phyloP scores from a whole-genome alignment of 2,888 invertebrate genomes.

The Entomobrya proxima region DNA sequence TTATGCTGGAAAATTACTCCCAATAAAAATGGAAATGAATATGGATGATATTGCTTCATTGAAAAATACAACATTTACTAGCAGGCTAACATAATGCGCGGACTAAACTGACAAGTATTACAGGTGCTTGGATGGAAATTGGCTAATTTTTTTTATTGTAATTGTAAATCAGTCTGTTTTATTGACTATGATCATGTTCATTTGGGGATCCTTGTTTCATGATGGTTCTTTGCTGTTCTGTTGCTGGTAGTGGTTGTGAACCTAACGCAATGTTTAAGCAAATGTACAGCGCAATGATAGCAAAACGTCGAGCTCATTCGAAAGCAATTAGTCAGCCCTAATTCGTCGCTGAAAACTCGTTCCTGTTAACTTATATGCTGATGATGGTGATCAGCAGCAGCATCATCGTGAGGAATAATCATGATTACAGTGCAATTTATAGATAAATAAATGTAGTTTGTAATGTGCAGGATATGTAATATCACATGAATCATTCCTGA shows the following conservation, averaged over 20 bases:
- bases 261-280: neutral
- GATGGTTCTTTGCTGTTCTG: neutral
- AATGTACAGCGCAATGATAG: conserved; percentile 28
- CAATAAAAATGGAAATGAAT: conserved; percentile 54
- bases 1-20: conserved; percentile 47
- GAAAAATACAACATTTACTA: conserved; percentile 25
- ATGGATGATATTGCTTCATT: conserved; percentile 55
- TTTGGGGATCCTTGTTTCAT: neutral
- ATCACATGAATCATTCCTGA: conserved; percentile 32
- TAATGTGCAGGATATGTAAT: conserved; percentile 21
- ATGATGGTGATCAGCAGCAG: neutral
- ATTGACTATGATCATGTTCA: conserved; percentile 13
- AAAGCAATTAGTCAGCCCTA: conserved; percentile 72
- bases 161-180: conserved; percentile 48
- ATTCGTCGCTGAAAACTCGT: conserved; percentile 72
- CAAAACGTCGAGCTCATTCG: conserved; percentile 64
- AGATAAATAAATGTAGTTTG: conserved; percentile 24
- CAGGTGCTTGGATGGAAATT: conserved; percentile 37
- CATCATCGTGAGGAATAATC: conserved; percentile 19
- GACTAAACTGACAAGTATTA: conserved; percentile 44
- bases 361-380: conserved; percentile 8
- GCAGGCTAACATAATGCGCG: neutral
- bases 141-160: conserved; percentile 21
- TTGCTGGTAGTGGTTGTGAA: neutral
- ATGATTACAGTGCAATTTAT: conserved; percentile 9